Conservation (phyloP, 2,888 invertebrate species). For the Junonia oenone region DNA sequence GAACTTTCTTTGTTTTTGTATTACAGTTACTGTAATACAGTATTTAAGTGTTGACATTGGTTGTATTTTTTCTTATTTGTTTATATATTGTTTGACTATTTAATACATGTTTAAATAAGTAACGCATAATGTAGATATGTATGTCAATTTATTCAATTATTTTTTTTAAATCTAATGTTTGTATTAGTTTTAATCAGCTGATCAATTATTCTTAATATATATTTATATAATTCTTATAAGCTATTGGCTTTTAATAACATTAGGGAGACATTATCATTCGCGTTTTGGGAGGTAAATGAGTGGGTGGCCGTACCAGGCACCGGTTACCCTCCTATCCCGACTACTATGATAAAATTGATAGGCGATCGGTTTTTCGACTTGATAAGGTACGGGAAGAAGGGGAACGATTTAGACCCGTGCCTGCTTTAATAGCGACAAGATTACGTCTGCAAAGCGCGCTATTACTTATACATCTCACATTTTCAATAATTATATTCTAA, state of each 20-base stretch:
- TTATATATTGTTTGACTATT: background rate
- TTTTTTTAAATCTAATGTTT: no score
- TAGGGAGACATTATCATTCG: background rate
- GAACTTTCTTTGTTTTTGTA: background rate
- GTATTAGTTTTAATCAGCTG: background rate
- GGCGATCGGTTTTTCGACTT: constrained; percentile 34
- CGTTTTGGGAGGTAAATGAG: background rate
- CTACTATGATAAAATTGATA: constrained; percentile 59
- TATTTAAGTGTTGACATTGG: no score
- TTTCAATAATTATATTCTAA: constrained; percentile 18
- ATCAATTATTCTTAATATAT: background rate
- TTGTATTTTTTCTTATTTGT: no score
- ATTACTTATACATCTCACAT: background rate
- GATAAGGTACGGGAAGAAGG: constrained; percentile 44
- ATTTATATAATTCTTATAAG: background rate
- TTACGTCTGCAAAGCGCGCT: background rate
- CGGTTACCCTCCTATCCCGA: constrained; percentile 48
- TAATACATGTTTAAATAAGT: background rate
- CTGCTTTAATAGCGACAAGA: constrained; percentile 4
- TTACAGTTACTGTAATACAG: no score
- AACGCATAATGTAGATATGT: background rate
- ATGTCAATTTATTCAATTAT: background rate
- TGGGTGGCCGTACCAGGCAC: constrained; percentile 56
- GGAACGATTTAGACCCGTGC: constrained; percentile 33
- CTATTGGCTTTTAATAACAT: background rate